Conservation (phyloP, 1,140 invertebrate species). For the Drosophila varians region DNA sequence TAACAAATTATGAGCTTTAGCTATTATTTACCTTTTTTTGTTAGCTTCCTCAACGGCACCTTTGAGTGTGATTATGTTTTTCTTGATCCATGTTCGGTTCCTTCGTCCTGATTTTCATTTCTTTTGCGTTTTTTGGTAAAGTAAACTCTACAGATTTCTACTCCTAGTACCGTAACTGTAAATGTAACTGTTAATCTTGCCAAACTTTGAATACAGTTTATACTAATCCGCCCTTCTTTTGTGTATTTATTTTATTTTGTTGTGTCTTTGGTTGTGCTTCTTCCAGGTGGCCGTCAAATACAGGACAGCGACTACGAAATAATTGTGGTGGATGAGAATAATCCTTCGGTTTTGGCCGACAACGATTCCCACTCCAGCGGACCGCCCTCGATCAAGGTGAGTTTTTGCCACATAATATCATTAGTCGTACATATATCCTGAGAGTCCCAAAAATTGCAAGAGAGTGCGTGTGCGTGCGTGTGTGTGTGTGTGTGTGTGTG, state of each 20-base stretch:
- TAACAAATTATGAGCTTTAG: slow-evolving; percentile 47
- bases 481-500: background rate
- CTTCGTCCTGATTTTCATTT: background rate
- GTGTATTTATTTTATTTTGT: background rate
- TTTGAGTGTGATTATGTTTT: slow-evolving; percentile 17
- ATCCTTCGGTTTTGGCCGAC: slow-evolving; percentile 91
- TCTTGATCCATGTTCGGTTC: background rate
- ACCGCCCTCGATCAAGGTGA: slow-evolving; percentile 93
- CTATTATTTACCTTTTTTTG: slow-evolving; percentile 2
- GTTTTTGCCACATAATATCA: slow-evolving; percentile 16
- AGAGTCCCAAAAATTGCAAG: background rate
- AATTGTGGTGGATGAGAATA: slow-evolving; percentile 95
- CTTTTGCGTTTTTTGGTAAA: slow-evolving; percentile 43
- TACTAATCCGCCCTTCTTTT: slow-evolving; percentile 1
- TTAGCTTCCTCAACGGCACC: slow-evolving; percentile 14
- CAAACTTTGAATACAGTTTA: background rate
- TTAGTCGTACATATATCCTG: background rate
- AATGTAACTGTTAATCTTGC: slow-evolving; percentile 5
- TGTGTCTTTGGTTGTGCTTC: background rate
- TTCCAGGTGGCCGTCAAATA: slow-evolving; percentile 84
- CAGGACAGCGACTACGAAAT: slow-evolving; percentile 94
- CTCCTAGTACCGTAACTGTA: slow-evolving; percentile 47
- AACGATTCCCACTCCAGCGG: slow-evolving; percentile 89
- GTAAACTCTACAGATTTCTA: slow-evolving; percentile 48
- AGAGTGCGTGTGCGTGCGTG: background rate